A percentile compares a stretch with the other conserved stretches of the same genome.
Evolutionary conservation across 2,888 invertebrate genomes (phyloP).

Genomic region (Dorcus hopei): DNA sequence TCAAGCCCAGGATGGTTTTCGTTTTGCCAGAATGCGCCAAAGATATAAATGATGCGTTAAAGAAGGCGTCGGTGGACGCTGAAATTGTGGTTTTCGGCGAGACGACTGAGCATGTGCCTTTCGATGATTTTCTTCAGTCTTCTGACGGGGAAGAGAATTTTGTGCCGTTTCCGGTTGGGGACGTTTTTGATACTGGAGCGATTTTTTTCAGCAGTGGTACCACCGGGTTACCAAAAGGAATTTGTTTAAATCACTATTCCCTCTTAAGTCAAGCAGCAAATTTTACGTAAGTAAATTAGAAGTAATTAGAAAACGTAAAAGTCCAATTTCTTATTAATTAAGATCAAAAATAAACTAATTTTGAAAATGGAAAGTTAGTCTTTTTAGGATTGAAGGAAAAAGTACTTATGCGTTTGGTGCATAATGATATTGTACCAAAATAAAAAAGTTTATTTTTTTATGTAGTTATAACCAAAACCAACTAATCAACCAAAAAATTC

Average conservation of each 20-base stretch:
- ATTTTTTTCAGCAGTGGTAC: slow-evolving; percentile 34
- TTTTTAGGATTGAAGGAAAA: too few relatives aligned
- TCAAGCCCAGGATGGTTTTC: slow-evolving; percentile 25
- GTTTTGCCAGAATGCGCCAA: slow-evolving; percentile 11
- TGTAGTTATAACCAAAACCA: not conserved
- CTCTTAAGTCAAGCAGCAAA: slow-evolving; percentile 13
- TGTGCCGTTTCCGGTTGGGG: slow-evolving; percentile 14
- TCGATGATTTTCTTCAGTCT: slow-evolving; percentile 14
- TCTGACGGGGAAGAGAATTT: slow-evolving; percentile 20
- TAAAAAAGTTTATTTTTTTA: not conserved
- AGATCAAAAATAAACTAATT: too few relatives aligned
- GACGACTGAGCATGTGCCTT: slow-evolving; percentile 4
- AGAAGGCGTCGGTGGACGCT: not conserved
- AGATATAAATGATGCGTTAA: slow-evolving; percentile 10
- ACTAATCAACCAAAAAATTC: not conserved
- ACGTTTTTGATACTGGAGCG: slow-evolving; percentile 20
- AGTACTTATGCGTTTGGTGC: too few relatives aligned
- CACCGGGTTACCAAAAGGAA: slow-evolving; percentile 31
- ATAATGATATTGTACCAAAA: too few relatives aligned
- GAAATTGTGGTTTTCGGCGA: slow-evolving; percentile 23
- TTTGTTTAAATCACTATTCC: slow-evolving; percentile 26
- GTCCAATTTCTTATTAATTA: too few relatives aligned
- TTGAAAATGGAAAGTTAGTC: too few relatives aligned
- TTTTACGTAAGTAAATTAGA: slow-evolving; percentile 10
- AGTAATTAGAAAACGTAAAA: too few relatives aligned